phyloP scores from a whole-genome alignment of 2,113 vertebrate genomes.

The Lagopus leucura region DNA sequence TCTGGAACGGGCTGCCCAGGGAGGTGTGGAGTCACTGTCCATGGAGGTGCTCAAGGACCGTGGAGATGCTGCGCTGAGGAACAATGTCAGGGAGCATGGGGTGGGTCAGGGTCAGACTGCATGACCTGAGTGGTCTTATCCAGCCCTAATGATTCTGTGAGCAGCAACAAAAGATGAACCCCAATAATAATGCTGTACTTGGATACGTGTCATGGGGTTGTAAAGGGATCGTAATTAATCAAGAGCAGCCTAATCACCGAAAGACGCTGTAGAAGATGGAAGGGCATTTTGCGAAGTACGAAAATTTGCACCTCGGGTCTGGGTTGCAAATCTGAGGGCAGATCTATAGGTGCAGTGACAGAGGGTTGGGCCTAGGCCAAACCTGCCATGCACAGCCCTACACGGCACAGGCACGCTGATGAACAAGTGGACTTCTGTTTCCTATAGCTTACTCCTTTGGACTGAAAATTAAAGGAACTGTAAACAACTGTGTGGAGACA shows the following conservation, averaged over 20 bases:
- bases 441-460: background rate
- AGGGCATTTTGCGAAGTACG: background rate
- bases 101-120: too few species aligned
- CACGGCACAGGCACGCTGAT: background rate
- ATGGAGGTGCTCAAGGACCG: too few species aligned
- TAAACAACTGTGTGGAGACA: background rate
- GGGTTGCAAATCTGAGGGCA: background rate
- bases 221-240: background rate
- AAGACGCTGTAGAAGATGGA: background rate
- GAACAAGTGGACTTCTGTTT: background rate
- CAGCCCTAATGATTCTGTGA: too few species aligned
- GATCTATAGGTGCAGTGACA: background rate
- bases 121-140: too few species aligned
- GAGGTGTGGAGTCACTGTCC: background rate
- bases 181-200: background rate
- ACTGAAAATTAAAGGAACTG: background rate
- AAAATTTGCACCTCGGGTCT: background rate
- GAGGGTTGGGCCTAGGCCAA: background rate
- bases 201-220: background rate
- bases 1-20: too few species aligned
- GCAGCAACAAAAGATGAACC: background rate
- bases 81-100: too few species aligned
- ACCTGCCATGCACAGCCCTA: background rate
- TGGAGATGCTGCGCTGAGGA: too few species aligned
- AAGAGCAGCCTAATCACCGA: background rate